Percentiles rank a stretch among this genome's conserved stretches.
Conservation (phyloP, 2,888 invertebrate species). For the Patella pellucida region DNA sequence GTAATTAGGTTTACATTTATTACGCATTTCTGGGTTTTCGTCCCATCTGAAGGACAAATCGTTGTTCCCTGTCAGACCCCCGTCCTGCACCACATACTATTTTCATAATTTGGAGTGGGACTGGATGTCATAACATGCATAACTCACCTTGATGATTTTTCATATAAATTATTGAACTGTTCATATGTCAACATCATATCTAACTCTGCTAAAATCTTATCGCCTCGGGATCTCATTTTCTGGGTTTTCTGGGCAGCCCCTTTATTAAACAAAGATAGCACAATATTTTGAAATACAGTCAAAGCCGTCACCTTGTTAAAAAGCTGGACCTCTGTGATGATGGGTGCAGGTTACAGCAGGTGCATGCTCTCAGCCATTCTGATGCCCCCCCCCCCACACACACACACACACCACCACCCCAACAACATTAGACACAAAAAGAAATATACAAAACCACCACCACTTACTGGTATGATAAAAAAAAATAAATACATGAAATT, state of each 20-base stretch:
- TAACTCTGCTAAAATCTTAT: conserved; percentile 57
- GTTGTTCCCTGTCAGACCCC: too few species aligned
- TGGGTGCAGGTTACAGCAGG: conserved; percentile 2
- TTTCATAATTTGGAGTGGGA: too few species aligned
- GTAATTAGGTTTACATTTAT: too few species aligned
- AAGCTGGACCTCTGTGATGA: neutral
- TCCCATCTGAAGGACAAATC: too few species aligned
- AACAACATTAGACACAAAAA: neutral
- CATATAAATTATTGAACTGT: conserved; percentile 54
- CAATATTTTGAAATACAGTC: neutral
- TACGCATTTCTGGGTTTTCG: too few species aligned
- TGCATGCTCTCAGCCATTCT: neutral
- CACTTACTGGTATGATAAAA: too few species aligned
- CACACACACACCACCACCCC: too few species aligned
- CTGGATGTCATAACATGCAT: too few species aligned
- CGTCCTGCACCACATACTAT: too few species aligned
- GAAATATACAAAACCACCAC: neutral
- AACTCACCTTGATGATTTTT: conserved; percentile 31
- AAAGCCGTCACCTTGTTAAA: too few species aligned
- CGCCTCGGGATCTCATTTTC: conserved; percentile 46
- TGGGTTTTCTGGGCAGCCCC: conserved; percentile 56
- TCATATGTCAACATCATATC: conserved; percentile 59
- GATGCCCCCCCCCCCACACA: neutral
- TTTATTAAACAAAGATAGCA: conserved; percentile 22
- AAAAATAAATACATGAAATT: too few species aligned